phyloP scores from a whole-genome alignment of 2,888 invertebrate species.

The Chydorus sphaericus region DNA sequence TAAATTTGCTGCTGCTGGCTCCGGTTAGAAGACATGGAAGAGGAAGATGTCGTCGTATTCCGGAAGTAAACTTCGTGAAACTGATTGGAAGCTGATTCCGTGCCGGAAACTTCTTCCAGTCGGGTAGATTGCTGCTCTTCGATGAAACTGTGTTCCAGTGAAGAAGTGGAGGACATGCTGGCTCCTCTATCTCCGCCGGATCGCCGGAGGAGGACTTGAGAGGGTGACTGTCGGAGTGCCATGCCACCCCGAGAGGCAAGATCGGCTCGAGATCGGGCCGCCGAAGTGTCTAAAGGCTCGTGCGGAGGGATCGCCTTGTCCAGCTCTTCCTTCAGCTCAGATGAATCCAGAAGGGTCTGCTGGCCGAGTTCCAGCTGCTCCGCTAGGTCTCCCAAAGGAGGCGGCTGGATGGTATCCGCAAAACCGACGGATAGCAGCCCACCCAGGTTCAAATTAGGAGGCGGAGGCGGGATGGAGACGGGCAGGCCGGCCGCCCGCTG shows the following conservation, averaged over 20 bases:
- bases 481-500: slow-evolving; percentile 70
- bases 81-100: background rate
- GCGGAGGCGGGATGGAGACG: slow-evolving; percentile 41
- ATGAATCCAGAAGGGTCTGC: slow-evolving; percentile 63
- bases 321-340: slow-evolving; percentile 34
- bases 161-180: slow-evolving; percentile 7
- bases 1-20: background rate
- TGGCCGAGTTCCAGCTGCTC: slow-evolving; percentile 8
- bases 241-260: slow-evolving; percentile 60
- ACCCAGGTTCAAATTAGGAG: slow-evolving; percentile 15
- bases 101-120: background rate
- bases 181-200: background rate
- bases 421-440: slow-evolving; percentile 3
- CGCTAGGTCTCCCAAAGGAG: slow-evolving; percentile 1
- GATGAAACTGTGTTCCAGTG: slow-evolving; percentile 3
- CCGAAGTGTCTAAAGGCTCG: slow-evolving; percentile 72
- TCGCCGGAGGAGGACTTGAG: slow-evolving; percentile 18
- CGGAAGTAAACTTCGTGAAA: slow-evolving; percentile 1
- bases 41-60: background rate
- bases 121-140: background rate
- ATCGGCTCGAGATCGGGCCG: slow-evolving; percentile 69
- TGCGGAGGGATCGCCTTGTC: slow-evolving; percentile 61
- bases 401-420: background rate
- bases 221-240: slow-evolving; percentile 44
- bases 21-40: background rate